Conservation (phyloP, 2,113 vertebrate genomes). For the Hippoglossus stenolepis region DNA sequence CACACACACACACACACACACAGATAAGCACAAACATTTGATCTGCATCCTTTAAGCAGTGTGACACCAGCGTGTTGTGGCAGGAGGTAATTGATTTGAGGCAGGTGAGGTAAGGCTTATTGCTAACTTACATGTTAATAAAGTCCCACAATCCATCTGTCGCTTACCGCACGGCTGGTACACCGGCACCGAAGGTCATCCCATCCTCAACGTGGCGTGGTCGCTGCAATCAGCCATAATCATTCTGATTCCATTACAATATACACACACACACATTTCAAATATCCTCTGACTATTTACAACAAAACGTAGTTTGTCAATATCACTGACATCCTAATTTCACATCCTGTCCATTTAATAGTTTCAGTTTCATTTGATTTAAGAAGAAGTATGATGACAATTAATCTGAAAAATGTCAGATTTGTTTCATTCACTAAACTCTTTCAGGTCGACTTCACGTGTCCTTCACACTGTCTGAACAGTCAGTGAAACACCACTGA, state of each 20-base stretch:
- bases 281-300: neutral
- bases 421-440: too few species aligned
- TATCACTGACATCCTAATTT: too few species aligned
- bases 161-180: neutral
- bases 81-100: conserved; percentile 36
- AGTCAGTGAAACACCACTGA: too few species aligned
- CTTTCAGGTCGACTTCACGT: too few species aligned
- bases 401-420: too few species aligned
- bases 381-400: too few species aligned
- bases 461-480: too few species aligned
- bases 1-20: neutral
- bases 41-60: too few species aligned
- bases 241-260: neutral
- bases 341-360: too few species aligned
- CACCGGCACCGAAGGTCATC: conserved; percentile 50
- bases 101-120: conserved; percentile 4
- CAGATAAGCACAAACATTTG: neutral
- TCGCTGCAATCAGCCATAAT: conserved; percentile 29
- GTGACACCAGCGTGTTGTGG: neutral
- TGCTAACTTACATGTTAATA: conserved; percentile 40
- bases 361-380: too few species aligned
- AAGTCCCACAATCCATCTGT: conserved; percentile 34
- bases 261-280: neutral
- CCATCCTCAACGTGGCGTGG: neutral
- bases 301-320: too few species aligned